phyloP scores from a whole-genome alignment of 2,797 vertebrate genomes.

The Lemur catta region DNA sequence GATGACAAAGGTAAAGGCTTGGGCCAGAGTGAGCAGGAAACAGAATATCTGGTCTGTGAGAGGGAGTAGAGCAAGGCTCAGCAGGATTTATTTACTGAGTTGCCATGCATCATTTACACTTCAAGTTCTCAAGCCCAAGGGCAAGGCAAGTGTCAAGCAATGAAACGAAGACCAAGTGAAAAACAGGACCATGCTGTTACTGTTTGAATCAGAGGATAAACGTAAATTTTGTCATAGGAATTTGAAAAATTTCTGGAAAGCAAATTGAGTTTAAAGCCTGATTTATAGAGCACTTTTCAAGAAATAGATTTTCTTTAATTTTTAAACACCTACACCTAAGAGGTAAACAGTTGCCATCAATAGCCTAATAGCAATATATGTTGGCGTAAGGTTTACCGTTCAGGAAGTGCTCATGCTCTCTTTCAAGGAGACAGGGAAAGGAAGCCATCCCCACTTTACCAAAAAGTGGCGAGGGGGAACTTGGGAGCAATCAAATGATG shows the following conservation, averaged over 20 bases:
- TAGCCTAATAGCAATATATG: neutral
- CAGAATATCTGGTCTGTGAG: neutral
- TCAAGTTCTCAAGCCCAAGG: constrained; percentile 3
- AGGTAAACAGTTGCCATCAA: neutral
- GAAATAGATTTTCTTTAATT: neutral
- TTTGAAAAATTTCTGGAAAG: neutral
- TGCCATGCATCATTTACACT: neutral
- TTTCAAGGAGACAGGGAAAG: neutral
- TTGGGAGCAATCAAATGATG: neutral
- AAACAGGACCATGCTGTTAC: neutral
- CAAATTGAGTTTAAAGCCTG: neutral
- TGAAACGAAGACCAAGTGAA: neutral
- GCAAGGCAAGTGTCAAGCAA: neutral
- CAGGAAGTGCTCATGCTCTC: neutral
- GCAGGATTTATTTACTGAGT: neutral
- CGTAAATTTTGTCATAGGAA: neutral
- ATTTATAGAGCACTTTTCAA: neutral
- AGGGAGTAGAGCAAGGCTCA: neutral
- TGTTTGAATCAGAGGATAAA: neutral
- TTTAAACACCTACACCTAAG: neutral
- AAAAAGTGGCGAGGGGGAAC: neutral
- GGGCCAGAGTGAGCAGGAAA: neutral
- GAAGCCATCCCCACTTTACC: neutral
- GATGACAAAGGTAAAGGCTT: neutral
- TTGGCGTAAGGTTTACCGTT: neutral